These are phyloP conservation scores for Aepyceros melampus DNA, from an alignment of 2,113 vertebrate species.

Conservation along the genomic window DNA sequence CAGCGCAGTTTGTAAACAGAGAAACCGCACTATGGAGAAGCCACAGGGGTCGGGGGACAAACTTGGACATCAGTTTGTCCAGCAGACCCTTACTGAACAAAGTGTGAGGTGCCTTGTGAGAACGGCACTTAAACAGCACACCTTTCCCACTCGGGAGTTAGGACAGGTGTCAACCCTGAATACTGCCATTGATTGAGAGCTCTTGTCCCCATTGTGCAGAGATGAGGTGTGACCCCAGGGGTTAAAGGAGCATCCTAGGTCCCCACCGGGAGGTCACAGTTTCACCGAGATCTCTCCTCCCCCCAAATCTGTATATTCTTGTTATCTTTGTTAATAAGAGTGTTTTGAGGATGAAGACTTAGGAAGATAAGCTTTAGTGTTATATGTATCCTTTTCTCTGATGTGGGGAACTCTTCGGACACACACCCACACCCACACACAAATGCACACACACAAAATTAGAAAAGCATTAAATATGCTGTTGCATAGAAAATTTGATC, in stretches of 20 bases:
- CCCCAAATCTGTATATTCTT: background rate
- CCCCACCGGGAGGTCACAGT: background rate
- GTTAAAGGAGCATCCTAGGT: background rate
- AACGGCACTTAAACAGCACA: background rate
- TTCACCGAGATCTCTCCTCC: background rate
- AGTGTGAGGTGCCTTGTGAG: fast-evolving
- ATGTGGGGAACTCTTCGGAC: background rate
- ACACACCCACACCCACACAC: background rate
- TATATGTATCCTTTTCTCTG: background rate
- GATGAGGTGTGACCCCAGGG: background rate
- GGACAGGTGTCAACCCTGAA: background rate
- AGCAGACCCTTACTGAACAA: background rate
- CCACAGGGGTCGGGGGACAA: background rate
- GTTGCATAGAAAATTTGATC: background rate
- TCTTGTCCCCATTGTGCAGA: background rate
- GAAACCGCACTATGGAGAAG: fast-evolving
- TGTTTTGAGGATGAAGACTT: background rate
- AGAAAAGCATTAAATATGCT: background rate
- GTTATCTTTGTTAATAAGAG: background rate
- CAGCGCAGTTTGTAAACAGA: background rate
- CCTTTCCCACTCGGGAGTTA: fast-evolving
- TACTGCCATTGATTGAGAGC: background rate
- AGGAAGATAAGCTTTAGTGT: background rate
- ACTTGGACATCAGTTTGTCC: background rate
- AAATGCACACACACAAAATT: background rate